Percentiles rank a stretch among this genome's conserved stretches.
Evolutionary conservation across 2,113 vertebrate species (phyloP).

Genomic region (Planiliza haematocheilus): DNA sequence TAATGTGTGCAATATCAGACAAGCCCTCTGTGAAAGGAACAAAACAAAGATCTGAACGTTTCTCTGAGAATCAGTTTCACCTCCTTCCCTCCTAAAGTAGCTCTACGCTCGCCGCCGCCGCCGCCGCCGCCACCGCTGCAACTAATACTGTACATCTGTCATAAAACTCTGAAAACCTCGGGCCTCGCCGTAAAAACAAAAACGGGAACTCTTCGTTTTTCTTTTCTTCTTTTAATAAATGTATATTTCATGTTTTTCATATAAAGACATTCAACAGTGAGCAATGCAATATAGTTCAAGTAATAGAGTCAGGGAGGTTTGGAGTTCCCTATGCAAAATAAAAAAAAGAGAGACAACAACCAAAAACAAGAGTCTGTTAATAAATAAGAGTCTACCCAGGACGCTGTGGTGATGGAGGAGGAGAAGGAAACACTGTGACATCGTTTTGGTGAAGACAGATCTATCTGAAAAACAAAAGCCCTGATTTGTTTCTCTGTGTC

Average conservation of each 20-base stretch:
- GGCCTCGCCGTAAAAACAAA: conserved; percentile 62
- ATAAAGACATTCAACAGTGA: conserved; percentile 87
- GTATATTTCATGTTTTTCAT: conserved; percentile 59
- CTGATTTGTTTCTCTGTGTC: conserved; percentile 46
- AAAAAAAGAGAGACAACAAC: conserved; percentile 17
- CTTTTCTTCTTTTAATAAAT: conserved; percentile 67
- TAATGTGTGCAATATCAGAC: conserved; percentile 77
- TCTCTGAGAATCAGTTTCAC: conserved; percentile 62
- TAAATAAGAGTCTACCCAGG: neutral
- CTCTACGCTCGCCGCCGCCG: conserved; percentile 50
- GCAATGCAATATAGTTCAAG: conserved; percentile 83
- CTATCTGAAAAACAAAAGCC: conserved; percentile 55
- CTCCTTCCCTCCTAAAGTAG: conserved; percentile 51
- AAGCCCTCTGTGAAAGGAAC: conserved; percentile 52
- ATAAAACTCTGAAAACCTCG: conserved; percentile 63
- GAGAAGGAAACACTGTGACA: conserved; percentile 29
- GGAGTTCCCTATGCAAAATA: conserved; percentile 57
- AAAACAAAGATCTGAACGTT: conserved; percentile 11
- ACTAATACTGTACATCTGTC: conserved; percentile 66
- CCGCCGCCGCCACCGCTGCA: too few species aligned
- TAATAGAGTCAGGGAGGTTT: conserved; percentile 72
- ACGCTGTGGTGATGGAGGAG: conserved; percentile 46
- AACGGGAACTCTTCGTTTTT: conserved; percentile 55
- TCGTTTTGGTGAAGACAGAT: conserved; percentile 19
- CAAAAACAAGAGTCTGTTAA: neutral